phyloP scores from a whole-genome alignment of 2,797 vertebrate species.

The Peromyscus aztecus region DNA sequence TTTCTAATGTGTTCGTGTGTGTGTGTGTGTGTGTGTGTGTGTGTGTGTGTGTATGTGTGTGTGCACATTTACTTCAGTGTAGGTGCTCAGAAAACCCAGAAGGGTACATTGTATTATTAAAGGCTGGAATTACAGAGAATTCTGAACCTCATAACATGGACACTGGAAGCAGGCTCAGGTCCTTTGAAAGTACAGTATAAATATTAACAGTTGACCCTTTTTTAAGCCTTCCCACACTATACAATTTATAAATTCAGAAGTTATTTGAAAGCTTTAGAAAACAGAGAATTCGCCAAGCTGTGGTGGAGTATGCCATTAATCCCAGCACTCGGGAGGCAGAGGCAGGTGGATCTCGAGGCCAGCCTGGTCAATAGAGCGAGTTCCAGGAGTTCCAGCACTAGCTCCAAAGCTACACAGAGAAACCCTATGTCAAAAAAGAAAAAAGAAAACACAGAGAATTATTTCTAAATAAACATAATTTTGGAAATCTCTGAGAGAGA shows the following conservation, averaged over 20 bases:
- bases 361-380: too few relatives aligned
- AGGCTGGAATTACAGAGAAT: background rate
- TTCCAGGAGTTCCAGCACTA: too few relatives aligned
- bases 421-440: too few relatives aligned
- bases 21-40: background rate
- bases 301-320: too few relatives aligned
- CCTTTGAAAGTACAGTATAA: too few relatives aligned
- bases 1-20: background rate
- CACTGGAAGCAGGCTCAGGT: background rate
- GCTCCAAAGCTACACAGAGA: too few relatives aligned
- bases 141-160: too few relatives aligned
- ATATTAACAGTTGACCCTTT: background rate
- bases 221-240: background rate
- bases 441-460: too few relatives aligned
- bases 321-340: too few relatives aligned
- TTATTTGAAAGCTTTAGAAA: background rate
- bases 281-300: background rate
- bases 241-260: background rate
- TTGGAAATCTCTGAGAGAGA: background rate
- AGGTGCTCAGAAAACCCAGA: background rate
- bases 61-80: background rate
- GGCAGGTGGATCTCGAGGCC: too few relatives aligned
- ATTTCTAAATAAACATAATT: background rate
- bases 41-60: background rate
- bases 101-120: background rate